phyloP scores from a whole-genome alignment of 2,797 vertebrate genomes.

The Aldrovandia affinis region DNA sequence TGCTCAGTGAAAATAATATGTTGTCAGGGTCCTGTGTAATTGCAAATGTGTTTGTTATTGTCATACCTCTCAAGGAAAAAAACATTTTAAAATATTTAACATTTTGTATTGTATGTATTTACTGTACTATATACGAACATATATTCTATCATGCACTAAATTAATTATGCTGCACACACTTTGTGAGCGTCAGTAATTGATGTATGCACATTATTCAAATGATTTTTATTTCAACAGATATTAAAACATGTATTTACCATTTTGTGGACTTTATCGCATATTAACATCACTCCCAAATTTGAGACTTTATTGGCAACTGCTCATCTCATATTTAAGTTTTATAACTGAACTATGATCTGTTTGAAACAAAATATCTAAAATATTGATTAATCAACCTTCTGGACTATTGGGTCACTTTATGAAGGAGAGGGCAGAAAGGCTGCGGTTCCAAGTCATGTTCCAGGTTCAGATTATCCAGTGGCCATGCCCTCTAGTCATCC shows the following conservation, averaged over 20 bases:
- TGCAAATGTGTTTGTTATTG: background rate
- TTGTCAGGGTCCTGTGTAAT: background rate
- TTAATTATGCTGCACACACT: background rate
- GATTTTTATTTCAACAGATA: background rate
- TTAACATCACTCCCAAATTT: background rate
- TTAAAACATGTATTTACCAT: background rate
- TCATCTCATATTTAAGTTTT: background rate
- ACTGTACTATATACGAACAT: too few species aligned
- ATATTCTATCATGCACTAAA: background rate
- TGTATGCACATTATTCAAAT: background rate
- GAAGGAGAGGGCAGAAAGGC: background rate
- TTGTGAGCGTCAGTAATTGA: background rate
- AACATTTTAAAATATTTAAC: too few species aligned
- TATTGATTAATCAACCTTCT: background rate
- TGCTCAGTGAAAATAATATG: background rate
- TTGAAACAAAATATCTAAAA: background rate
- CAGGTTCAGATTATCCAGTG: background rate
- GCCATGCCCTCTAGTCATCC: slow-evolving; percentile 5
- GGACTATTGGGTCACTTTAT: background rate
- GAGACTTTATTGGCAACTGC: too few species aligned
- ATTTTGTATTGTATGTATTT: too few species aligned
- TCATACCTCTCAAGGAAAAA: background rate
- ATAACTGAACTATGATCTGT: background rate
- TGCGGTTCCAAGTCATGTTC: background rate
- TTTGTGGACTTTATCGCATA: background rate